Base-by-base conservation (phyloP, 2,888 invertebrate genomes). In the Leistus spinibarbis region DNA sequence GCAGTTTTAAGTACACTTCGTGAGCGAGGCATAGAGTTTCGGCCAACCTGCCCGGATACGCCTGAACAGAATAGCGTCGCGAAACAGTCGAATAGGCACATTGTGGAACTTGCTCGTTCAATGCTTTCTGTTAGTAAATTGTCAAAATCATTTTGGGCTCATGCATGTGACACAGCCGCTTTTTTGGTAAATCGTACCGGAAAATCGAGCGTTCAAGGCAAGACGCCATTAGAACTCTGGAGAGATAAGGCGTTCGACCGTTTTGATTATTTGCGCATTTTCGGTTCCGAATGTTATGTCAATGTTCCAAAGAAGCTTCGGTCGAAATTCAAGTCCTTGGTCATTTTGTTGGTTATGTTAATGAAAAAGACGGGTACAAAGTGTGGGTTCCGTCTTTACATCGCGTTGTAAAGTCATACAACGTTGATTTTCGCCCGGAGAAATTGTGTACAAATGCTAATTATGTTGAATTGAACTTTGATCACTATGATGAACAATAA, bases 311-410 rank as follows among this genome's bases (percentile, higher is more conserved):
- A 78, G 63, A 23, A 74, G 17, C 74, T 66, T 22, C 76, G 81
- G 5, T 73, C 68, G 19, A 83, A 82, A 78, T 80, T 78, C 76
- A 81, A 83, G 77, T 67, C 79, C 3, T 84, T 84, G 68, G 79
- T 54, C 78, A 81, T 19, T 62, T 69, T 19, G 62, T 69, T 71
- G 84, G 83, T 3, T 83, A 84, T 64, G 79, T 79, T 70, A 81
- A 82, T 9, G 62, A 76, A 16, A 69, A 68, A 65, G 76, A 77
- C 54, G 74, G 76, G 10, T 77, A 74, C 54, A 56, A 56, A 60
- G 72, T 77, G 13, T 77, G 74, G 70, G 10, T 70, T 22, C 73
- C 72, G 54, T 56, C 64, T 23, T 62, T 67, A 60, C 60, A 73
- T 70, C 68, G 69, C n/a, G 68, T 77, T 56, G 62, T 76, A 3